Evolutionary conservation across 1,140 invertebrate genomes (phyloP), one percentile per base, ranked within the genome.

Genomic region (Aphis craccivora): DNA sequence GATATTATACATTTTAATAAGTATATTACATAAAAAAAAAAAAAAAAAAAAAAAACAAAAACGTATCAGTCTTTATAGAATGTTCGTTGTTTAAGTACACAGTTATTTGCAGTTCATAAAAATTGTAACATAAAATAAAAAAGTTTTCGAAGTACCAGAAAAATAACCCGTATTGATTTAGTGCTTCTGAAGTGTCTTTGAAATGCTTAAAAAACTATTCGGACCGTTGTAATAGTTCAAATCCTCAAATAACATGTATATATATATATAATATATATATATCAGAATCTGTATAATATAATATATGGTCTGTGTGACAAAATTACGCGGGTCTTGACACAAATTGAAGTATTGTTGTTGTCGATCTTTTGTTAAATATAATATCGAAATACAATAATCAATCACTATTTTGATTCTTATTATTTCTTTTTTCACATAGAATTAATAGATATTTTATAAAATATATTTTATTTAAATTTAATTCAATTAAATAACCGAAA

Each of bases 111-210:
- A 45, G 11, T 86, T 86, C 40, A 45, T 86, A 45, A 86, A 86
- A 86, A 86, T 30, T 40, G 40, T 25, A 43, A 86, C 23, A 45
- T 83, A 86, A 45, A 86, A 86, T 86, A 23, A 45, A 45, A 86
- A 86, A 86, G 25, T 43, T 86, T 86, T 86, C 11, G 8, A 8
- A 37, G 81, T 40, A 86, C 40, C 40, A 22, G 25, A 11, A 86
- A 86, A 45, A 86, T 45, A 86, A 45, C 25, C 23, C 83, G 25
- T 86, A 86, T 86, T 86, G 84, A 86, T 86, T 43, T 86, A 86
- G 25, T 45, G 84, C 7, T 11, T 45, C 11, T 86, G 45, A 86
- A 87, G 30, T 87, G 30, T 87, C 30, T 87, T 20, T 4, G 84
- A 86, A 30, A 45, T 86, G 45, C 23, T 40, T 86, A 86, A 45